Evolutionary conservation across 1,140 invertebrate species (phyloP).

Genomic region (Drosophila carrolli): DNA sequence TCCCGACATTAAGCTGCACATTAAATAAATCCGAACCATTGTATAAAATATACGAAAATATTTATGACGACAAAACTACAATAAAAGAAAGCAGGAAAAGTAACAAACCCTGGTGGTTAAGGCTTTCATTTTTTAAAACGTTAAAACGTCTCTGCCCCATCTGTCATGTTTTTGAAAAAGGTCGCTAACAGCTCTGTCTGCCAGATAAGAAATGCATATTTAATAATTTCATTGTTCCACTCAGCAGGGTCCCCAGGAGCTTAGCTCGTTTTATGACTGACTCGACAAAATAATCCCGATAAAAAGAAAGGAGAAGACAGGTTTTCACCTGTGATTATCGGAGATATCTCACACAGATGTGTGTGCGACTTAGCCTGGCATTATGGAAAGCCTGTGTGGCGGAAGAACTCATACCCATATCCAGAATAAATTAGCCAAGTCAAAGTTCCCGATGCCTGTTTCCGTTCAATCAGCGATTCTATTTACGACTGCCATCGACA

Average conservation of each 20-base stretch:
- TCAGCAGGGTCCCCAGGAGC: constrained; percentile 3
- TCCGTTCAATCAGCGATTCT: constrained; percentile 13
- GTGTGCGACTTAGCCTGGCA: background rate
- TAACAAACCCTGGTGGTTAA: background rate
- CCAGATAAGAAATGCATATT: constrained; percentile 2
- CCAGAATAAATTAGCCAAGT: background rate
- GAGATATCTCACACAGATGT: background rate
- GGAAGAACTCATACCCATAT: too few relatives aligned
- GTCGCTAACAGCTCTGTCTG: background rate
- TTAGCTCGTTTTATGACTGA: background rate
- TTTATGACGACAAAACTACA: too few relatives aligned
- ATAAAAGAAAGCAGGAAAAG: too few relatives aligned
- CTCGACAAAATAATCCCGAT: background rate
- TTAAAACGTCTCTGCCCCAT: background rate
- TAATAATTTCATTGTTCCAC: background rate
- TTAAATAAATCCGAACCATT: too few relatives aligned
- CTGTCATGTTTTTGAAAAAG: constrained; percentile 1
- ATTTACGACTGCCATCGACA: background rate
- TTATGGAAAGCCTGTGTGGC: background rate
- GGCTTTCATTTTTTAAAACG: background rate
- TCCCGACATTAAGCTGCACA: too few relatives aligned
- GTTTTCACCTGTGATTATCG: background rate
- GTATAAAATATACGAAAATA: too few relatives aligned
- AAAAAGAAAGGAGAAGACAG: too few relatives aligned
- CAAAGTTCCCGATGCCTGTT: background rate